Percentiles rank a stretch among this genome's conserved stretches.
Evolutionary conservation across 2,797 vertebrate species (phyloP).

Genomic region (Sebastes itinus): DNA sequence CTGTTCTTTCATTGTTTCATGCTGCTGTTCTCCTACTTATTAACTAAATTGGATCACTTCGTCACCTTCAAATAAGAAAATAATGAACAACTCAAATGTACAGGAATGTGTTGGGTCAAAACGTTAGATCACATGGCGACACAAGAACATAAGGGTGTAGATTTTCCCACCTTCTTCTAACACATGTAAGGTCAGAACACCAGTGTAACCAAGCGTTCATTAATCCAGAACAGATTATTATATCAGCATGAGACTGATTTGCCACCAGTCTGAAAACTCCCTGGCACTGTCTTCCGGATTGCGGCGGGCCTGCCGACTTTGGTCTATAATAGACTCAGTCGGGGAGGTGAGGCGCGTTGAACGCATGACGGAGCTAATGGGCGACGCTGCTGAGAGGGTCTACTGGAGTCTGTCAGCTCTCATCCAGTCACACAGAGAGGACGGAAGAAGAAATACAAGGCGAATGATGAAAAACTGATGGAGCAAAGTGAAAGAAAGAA

Average conservation of each 20-base stretch:
- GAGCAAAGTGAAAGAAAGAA: not conserved
- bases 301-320: not conserved
- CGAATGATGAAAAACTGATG: not conserved
- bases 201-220: not conserved
- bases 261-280: constrained; percentile 20
- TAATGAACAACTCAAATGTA: not conserved
- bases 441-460: not conserved
- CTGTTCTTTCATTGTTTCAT: not conserved
- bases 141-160: not conserved
- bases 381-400: constrained; percentile 34
- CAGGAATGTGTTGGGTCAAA: not conserved
- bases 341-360: constrained; percentile 31
- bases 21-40: not conserved
- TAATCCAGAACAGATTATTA: constrained; percentile 15
- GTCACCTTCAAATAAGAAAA: not conserved
- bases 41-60: not conserved
- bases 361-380: constrained; percentile 63
- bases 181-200: not conserved
- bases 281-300: constrained; percentile 15
- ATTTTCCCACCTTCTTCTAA: not conserved
- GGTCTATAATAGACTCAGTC: constrained; percentile 34
- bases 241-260: constrained; percentile 19
- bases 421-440: constrained; percentile 46
- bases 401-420: constrained; percentile 57
- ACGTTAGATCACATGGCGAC: not conserved